Evolutionary conservation across 1,140 invertebrate genomes (phyloP).

Genomic region (Drosophila nigrodunni): DNA sequence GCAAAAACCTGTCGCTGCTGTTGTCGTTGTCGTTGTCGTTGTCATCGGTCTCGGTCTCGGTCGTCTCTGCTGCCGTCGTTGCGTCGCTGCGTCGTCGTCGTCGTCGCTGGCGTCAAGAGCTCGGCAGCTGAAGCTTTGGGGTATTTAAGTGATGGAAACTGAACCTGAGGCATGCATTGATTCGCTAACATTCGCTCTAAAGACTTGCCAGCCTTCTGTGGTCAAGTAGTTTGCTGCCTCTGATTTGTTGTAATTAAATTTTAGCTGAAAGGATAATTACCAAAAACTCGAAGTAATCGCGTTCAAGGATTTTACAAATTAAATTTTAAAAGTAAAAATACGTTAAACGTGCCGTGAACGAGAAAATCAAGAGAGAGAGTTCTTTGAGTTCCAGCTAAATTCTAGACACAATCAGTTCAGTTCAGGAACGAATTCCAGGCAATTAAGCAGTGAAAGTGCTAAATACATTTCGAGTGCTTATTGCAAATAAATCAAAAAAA

Average conservation of each 20-base stretch:
- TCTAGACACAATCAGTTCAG: constrained; percentile 78
- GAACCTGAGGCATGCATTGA: constrained; percentile 82
- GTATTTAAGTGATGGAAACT: constrained; percentile 83
- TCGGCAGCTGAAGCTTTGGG: constrained; percentile 39
- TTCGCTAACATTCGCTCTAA: constrained; percentile 85
- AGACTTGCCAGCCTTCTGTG: constrained; percentile 80
- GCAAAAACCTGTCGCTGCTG: constrained; percentile 68
- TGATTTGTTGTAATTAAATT: constrained; percentile 84
- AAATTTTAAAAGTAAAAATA: constrained; percentile 7
- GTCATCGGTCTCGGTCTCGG: constrained; percentile 43
- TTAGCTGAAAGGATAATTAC: constrained; percentile 68
- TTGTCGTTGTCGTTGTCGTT: constrained; percentile 26
- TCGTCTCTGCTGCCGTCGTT: constrained; percentile 27
- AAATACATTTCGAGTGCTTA: constrained; percentile 81
- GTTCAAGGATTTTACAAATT: constrained; percentile 20
- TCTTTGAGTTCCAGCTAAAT: constrained; percentile 71
- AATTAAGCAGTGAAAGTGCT: constrained; percentile 84
- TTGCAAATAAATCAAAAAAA: constrained; percentile 56
- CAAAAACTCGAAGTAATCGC: constrained; percentile 52
- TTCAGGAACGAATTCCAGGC: constrained; percentile 62
- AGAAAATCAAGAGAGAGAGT: constrained; percentile 28
- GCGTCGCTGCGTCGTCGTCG: constrained; percentile 33
- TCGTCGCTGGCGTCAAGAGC: constrained; percentile 17
- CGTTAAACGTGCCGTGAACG: constrained; percentile 16
- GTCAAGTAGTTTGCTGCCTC: constrained; percentile 79